A percentile compares a stretch with the other conserved stretches of the same genome.
phyloP scores from a whole-genome alignment of 2,113 vertebrate genomes.

The Spilogale gracilis region DNA sequence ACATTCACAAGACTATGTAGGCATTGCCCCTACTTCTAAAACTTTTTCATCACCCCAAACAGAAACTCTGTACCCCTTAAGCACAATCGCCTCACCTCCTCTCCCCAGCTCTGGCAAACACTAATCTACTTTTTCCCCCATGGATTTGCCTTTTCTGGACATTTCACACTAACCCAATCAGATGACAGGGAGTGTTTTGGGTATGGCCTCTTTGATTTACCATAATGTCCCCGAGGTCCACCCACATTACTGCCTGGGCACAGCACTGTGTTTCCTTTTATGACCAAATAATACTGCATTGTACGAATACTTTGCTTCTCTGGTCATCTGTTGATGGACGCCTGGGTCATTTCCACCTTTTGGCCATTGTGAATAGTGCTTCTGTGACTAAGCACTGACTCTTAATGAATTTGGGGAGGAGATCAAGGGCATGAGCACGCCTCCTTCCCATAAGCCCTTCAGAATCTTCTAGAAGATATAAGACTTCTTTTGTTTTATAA shows the following conservation, averaged over 20 bases:
- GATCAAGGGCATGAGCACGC: neutral
- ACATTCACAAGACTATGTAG: neutral
- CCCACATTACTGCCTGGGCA: neutral
- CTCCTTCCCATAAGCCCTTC: neutral
- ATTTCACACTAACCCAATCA: neutral
- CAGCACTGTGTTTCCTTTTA: neutral
- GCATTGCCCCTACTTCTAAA: neutral
- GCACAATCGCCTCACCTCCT: neutral
- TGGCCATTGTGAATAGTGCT: neutral
- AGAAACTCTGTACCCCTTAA: neutral
- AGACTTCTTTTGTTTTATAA: neutral
- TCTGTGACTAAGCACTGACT: neutral
- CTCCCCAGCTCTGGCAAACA: neutral
- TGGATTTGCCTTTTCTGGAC: neutral
- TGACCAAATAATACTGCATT: neutral
- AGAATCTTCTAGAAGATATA: neutral
- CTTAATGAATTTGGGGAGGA: neutral
- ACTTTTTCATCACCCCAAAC: neutral
- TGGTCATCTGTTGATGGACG: neutral
- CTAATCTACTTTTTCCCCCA: neutral
- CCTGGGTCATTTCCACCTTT: neutral
- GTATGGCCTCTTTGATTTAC: neutral
- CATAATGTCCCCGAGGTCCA: neutral
- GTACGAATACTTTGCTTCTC: neutral
- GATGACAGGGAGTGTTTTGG: neutral